These are phyloP conservation scores for Nineta flava DNA, from an alignment of 2,888 invertebrate genomes.

Conservation along the genomic window DNA sequence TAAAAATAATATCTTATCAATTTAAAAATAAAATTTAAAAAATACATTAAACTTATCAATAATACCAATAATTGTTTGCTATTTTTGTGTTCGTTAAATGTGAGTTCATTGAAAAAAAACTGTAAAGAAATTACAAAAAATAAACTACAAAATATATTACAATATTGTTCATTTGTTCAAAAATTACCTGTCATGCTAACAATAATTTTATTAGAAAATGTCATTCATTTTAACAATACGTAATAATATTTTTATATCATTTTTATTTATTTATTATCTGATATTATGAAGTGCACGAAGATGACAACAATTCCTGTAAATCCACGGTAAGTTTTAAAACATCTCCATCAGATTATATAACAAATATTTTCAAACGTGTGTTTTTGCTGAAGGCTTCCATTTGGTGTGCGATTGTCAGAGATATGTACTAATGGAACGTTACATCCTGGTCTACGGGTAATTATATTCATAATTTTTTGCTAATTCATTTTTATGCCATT, in stretches of 20 bases:
- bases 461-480: background rate
- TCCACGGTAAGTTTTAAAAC: background rate
- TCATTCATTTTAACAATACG: too few relatives aligned
- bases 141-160: background rate
- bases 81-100: too few relatives aligned
- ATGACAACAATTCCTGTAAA: background rate
- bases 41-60: too few relatives aligned
- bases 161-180: background rate
- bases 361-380: background rate
- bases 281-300: too few relatives aligned
- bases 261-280: too few relatives aligned
- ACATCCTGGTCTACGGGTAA: constrained; percentile 1
- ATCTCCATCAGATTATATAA: background rate
- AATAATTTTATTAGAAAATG: too few relatives aligned
- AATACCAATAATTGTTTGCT: too few relatives aligned
- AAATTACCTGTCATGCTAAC: background rate
- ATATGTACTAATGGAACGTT: constrained; percentile 1
- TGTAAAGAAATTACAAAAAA: background rate
- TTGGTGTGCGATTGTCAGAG: background rate
- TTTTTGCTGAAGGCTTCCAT: background rate
- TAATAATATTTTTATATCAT: too few relatives aligned
- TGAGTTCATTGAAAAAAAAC: too few relatives aligned
- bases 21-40: too few relatives aligned
- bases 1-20: too few relatives aligned
- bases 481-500: background rate